Base-by-base conservation (phyloP, 1,140 invertebrate genomes). In the Planococcus citri region DNA sequence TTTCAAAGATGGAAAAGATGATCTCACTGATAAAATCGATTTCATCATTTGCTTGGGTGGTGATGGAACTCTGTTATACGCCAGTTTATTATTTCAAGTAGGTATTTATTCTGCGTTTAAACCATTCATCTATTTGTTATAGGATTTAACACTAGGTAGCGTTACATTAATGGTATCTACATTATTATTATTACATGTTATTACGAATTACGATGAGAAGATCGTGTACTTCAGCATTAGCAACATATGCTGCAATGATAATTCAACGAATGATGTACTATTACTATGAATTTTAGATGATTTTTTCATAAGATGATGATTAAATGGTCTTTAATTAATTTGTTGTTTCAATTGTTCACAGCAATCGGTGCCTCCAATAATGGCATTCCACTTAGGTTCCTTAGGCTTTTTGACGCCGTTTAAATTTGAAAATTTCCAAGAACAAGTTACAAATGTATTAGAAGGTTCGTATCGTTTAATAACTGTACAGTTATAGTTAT, bases 341-440 rank as follows among this genome's bases (percentile, higher is more conserved):
- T 37, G 17, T 20, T 51, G n/a, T 51, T 51, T 3, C 29, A 6
- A 33, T 51, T 9, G 4, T 51, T 76, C 78, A 74, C 85, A 97
- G 86, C 88, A 94, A 85, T 96, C 92, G 12, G 94, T 97, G 60
- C 95, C 95, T 33, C 95, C 95, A 1, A 91, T 97, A 1, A 97
- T 97, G 94, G 94, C 95, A 67, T 98, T 97, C 80, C 94, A 98
- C 79, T 83, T 97, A 72, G 95, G 95, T n/a, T 97, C 94, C 0
- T 80, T 98, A 57, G 95, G 95, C 6, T 97, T 98, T 78, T 83
- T 98, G 0, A 97, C 95, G 12, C 94, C 94, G 10, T 97, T 97
- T 79, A 89, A 92, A 75, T 96, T 97, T 80, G 90, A 93, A 72
- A 92, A 96, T 78, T 97, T 96, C 76, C 87, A 95, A 77, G 89